phyloP scores from a whole-genome alignment of 1,140 invertebrate genomes.

The Drosophila busckii region DNA sequence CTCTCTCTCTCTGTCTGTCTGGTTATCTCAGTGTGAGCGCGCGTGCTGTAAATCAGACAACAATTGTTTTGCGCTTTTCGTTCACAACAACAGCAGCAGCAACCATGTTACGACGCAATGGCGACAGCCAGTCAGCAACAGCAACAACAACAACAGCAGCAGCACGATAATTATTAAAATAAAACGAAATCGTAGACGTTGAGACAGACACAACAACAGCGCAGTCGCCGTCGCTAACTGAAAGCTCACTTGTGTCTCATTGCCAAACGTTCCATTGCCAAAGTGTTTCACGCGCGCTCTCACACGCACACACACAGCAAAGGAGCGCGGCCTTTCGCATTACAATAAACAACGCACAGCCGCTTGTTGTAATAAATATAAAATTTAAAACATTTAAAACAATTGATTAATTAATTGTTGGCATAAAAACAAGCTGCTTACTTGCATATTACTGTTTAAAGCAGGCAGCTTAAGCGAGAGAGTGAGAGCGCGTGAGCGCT shows the following conservation, averaged over 20 bases:
- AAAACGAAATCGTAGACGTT: constrained; percentile 28
- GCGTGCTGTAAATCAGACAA: constrained; percentile 43
- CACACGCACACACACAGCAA: constrained; percentile 14
- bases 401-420: too few relatives aligned
- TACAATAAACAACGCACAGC: constrained; percentile 20
- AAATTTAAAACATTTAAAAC: constrained; percentile 18
- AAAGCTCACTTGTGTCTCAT: constrained; percentile 4
- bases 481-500: background rate
- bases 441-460: too few relatives aligned
- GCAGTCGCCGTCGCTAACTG: constrained; percentile 21
- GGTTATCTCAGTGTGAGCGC: constrained; percentile 7
- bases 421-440: too few relatives aligned
- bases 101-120: too few relatives aligned
- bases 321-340: background rate
- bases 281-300: constrained; percentile 10
- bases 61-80: constrained; percentile 45
- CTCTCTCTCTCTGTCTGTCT: constrained; percentile 2
- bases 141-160: background rate
- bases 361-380: constrained; percentile 23
- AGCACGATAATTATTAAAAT: constrained; percentile 35
- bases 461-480: too few relatives aligned
- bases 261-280: constrained; percentile 25
- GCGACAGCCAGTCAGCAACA: too few relatives aligned
- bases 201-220: constrained; percentile 36
- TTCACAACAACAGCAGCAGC: constrained; percentile 19